Evolutionary conservation across 1,140 invertebrate species (phyloP).

Genomic region (Archivesica marissinica): DNA sequence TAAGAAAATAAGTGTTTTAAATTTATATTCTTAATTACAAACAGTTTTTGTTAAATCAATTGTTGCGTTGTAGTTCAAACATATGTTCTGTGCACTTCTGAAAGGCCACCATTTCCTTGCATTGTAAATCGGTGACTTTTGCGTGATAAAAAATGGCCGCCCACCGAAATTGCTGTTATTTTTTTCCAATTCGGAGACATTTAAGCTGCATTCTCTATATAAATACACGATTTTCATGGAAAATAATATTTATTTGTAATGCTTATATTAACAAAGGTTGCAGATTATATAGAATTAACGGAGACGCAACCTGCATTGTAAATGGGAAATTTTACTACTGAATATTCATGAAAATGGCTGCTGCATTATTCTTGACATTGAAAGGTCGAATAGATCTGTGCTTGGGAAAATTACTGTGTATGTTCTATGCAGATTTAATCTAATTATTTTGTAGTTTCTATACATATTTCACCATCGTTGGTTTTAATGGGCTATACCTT

Average conservation of each 20-base stretch:
- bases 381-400: slow-evolving; percentile 43
- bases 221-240: too few species aligned
- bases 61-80: too few species aligned
- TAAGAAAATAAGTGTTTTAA: slow-evolving; percentile 30
- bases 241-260: too few species aligned
- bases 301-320: too few species aligned
- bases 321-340: background rate
- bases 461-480: background rate
- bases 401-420: slow-evolving; percentile 14
- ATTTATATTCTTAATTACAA: background rate
- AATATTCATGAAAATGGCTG: slow-evolving; percentile 58
- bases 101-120: too few species aligned
- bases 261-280: too few species aligned
- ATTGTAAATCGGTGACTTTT: background rate
- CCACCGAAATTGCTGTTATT: background rate
- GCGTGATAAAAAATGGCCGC: slow-evolving; percentile 24
- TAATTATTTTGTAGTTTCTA: background rate
- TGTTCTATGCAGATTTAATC: background rate
- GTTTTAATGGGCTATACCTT: background rate
- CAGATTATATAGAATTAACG: too few species aligned
- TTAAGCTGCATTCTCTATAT: too few species aligned
- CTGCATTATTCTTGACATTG: slow-evolving; percentile 49
- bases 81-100: too few species aligned
- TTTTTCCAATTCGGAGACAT: too few species aligned
- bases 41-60: too few species aligned